A percentile compares a stretch with the other conserved stretches of the same genome.
phyloP scores from a whole-genome alignment of 2,113 vertebrate genomes.

The Dascyllus trimaculatus region DNA sequence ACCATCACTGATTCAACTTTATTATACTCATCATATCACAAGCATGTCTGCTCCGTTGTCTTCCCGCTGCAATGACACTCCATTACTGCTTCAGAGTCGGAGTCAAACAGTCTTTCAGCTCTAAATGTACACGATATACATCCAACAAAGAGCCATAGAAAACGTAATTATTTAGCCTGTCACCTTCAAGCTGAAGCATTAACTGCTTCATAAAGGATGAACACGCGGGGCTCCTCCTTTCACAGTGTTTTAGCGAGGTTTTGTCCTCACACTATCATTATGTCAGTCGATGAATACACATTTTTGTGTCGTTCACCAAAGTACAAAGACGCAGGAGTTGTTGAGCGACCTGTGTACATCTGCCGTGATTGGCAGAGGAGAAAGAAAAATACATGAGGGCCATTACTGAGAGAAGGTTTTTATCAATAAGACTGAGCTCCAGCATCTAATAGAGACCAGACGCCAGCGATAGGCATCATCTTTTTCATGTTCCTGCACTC shows the following conservation, averaged over 20 bases:
- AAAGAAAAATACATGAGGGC: conserved; percentile 54
- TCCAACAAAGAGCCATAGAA: background rate
- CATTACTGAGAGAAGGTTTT: conserved; percentile 59
- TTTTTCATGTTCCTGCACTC: conserved; percentile 72
- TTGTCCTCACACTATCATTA: conserved; percentile 17
- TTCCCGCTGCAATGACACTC: conserved; percentile 30
- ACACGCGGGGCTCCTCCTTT: conserved; percentile 10
- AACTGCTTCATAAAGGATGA: conserved; percentile 7
- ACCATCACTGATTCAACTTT: conserved; percentile 31
- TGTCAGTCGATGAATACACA: conserved; percentile 19
- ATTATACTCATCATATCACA: conserved; percentile 36
- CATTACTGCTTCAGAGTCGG: conserved; percentile 8
- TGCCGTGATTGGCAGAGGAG: conserved; percentile 34
- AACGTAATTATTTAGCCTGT: conserved; percentile 5
- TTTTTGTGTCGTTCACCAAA: conserved; percentile 2
- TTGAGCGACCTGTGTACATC: conserved; percentile 40
- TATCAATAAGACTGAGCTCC: conserved; percentile 57
- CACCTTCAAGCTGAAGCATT: background rate
- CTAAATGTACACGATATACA: conserved; percentile 4
- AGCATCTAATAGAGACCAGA: conserved; percentile 64
- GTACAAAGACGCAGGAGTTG: conserved; percentile 9
- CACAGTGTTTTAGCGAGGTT: background rate
- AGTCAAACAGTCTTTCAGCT: conserved; percentile 9
- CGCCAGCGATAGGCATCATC: conserved; percentile 47
- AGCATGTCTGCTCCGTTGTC: background rate